Percentiles rank a stretch among this genome's conserved stretches.
phyloP scores from a whole-genome alignment of 2,113 vertebrate genomes.

The Brachionichthys hirsutus region DNA sequence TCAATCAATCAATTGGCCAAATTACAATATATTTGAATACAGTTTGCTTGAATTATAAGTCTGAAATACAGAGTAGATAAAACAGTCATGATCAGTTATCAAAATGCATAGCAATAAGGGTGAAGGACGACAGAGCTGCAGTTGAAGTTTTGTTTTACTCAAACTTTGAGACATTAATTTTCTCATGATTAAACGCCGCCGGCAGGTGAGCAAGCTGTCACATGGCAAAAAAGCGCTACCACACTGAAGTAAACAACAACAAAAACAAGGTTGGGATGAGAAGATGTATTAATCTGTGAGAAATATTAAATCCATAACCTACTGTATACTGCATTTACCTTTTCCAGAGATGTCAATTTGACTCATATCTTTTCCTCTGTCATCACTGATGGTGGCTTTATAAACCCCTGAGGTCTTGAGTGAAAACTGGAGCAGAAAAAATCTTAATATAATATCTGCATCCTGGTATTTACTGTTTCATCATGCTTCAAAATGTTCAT shows the following conservation, averaged over 20 bases:
- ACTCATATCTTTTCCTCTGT: conserved; percentile 91
- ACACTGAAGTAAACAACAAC: too few relatives aligned
- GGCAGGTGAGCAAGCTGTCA: conserved; percentile 17
- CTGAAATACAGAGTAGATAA: background rate
- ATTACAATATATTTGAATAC: too few relatives aligned
- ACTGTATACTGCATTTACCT: conserved; percentile 86
- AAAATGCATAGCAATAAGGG: background rate
- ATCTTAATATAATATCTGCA: background rate
- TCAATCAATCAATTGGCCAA: too few relatives aligned
- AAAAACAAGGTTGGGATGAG: background rate
- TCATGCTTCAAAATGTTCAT: background rate
- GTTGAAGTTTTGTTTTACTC: conserved; percentile 5
- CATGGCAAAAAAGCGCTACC: conserved; percentile 13
- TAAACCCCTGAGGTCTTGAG: conserved; percentile 89
- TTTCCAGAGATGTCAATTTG: conserved; percentile 88
- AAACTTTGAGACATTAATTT: conserved; percentile 24
- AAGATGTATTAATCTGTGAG: background rate
- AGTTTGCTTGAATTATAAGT: background rate
- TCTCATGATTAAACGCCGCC: conserved; percentile 16
- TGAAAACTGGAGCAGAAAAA: conserved; percentile 79
- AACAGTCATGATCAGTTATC: background rate
- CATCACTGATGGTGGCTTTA: conserved; percentile 91
- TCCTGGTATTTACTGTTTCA: background rate
- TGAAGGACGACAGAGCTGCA: background rate
- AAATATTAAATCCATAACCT: background rate